Conservation (phyloP, 2,113 vertebrate genomes). For the Lagopus leucura region DNA sequence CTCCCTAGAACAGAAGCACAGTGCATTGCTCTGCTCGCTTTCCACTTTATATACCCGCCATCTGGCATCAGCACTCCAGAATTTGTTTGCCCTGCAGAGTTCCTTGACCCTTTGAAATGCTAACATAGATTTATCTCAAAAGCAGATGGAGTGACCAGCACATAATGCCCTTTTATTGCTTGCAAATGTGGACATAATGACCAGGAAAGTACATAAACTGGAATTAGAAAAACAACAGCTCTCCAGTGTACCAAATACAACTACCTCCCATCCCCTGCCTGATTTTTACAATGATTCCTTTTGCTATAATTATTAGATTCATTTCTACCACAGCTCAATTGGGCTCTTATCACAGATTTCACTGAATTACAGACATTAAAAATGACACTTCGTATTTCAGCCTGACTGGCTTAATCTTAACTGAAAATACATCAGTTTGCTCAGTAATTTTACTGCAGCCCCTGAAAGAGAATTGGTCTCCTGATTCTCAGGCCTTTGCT, state of each 20-base stretch:
- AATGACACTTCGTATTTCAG: not conserved
- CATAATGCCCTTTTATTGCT: constrained; percentile 59
- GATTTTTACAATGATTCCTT: not conserved
- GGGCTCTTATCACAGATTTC: not conserved
- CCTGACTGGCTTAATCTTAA: not conserved
- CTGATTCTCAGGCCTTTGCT: not conserved
- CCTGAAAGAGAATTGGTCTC: not conserved
- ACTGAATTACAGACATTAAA: not conserved
- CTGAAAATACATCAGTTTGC: not conserved
- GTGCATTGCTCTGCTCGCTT: constrained; percentile 17
- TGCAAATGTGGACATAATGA: not conserved
- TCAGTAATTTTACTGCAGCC: not conserved
- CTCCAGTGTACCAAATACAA: not conserved
- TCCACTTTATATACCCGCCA: constrained; percentile 54
- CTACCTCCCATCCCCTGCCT: not conserved
- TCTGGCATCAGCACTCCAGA: constrained; percentile 27
- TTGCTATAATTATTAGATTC: not conserved
- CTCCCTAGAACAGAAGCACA: constrained; percentile 22
- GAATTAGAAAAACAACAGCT: not conserved
- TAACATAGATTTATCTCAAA: constrained; percentile 63
- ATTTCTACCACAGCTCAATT: not conserved
- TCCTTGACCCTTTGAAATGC: constrained; percentile 65
- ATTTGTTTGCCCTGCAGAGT: constrained; percentile 56
- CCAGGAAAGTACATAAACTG: constrained; percentile 4
- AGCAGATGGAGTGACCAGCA: constrained; percentile 54